Conservation (phyloP, 2,797 vertebrate species). For the Danio choprae region DNA sequence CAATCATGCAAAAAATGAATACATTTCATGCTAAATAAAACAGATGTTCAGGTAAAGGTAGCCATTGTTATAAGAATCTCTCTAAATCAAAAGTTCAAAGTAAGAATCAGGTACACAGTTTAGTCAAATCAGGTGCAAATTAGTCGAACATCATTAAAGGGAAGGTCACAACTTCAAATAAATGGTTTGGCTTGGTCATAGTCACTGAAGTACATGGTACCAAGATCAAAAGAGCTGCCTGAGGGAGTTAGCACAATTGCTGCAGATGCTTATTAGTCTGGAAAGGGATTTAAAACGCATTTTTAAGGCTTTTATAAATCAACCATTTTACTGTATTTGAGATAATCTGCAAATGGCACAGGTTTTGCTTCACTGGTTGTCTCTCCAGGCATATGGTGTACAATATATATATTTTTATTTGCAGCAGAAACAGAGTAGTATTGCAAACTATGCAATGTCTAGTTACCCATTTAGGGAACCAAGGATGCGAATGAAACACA, state of each 20-base stretch:
- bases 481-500: no score
- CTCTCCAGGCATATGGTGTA: not conserved
- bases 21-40: no score
- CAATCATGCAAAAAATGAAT: no score
- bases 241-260: not conserved
- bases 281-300: not conserved
- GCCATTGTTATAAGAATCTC: no score
- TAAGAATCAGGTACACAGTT: not conserved
- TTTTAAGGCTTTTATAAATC: not conserved
- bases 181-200: not conserved
- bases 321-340: not conserved
- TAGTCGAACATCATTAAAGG: not conserved
- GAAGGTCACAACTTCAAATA: not conserved
- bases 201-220: not conserved
- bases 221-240: not conserved
- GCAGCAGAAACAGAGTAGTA: no score
- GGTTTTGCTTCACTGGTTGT: not conserved
- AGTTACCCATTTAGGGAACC: no score
- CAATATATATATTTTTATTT: no score
- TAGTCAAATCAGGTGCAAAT: not conserved
- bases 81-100: not conserved
- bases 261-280: not conserved
- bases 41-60: no score
- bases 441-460: no score
- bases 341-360: not conserved